phyloP scores from a whole-genome alignment of 2,888 invertebrate species.

The Alentia gelatinosa region DNA sequence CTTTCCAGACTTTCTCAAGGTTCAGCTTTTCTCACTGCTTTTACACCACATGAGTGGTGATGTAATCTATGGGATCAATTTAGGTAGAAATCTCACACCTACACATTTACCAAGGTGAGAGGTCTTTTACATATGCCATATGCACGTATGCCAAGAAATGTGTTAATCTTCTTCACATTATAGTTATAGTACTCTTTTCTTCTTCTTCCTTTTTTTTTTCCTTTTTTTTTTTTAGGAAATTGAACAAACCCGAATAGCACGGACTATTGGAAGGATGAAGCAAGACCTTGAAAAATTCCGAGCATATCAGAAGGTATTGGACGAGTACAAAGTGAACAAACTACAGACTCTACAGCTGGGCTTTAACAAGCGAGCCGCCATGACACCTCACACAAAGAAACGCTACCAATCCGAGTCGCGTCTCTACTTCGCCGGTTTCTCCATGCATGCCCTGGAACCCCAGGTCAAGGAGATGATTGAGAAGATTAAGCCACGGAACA shows the following conservation, averaged over 20 bases:
- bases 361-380: neutral
- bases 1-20: no score
- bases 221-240: neutral
- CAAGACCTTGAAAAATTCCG: neutral
- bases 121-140: no score
- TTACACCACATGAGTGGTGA: no score
- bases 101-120: no score
- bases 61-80: no score
- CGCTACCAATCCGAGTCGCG: neutral
- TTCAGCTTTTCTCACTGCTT: no score
- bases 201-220: no score
- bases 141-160: no score
- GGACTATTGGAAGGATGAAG: neutral
- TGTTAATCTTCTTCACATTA: no score
- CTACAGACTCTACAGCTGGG: neutral
- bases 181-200: no score
- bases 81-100: no score
- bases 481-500: neutral
- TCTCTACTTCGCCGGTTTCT: constrained; percentile 14
- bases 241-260: neutral
- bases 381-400: neutral
- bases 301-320: constrained; percentile 20
- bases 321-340: neutral
- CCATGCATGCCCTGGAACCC: neutral
- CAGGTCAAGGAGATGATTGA: neutral